Base-by-base conservation (phyloP, 2,888 invertebrate genomes). In the Eledone cirrhosa region DNA sequence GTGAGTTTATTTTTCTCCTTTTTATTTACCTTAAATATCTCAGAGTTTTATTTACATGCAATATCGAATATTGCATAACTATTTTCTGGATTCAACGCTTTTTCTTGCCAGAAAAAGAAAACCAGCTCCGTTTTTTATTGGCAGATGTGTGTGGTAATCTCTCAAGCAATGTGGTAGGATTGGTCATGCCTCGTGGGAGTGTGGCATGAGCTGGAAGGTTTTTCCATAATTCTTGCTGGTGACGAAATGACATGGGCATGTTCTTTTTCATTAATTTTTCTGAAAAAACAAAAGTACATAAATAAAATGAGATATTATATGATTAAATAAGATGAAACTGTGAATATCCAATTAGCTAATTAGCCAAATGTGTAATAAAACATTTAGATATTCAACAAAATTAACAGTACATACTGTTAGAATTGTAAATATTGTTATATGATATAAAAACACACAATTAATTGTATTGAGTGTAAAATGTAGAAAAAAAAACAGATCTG, bases 201-300 rank as follows among this genome's bases (percentile, higher is more conserved):
- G 76, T 76, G 27, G 76, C 76, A 48, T 76, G 76, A n/a, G 76
- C 76, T 22, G 76, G 76, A 76, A 76, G 47, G 29, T 76, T 76
- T 76, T 76, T 76, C 76, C 76, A 76, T 8, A 76, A n/a, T 76
- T 76, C 76, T 76, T 76, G 76, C 27, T 76, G 76, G 24, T 76
- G 48, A 48, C 76, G 76, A 76, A 76, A 76, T 48, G 76, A 76
- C 76, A 76, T 76, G 16, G 48, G 22, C 47, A 29, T 24, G 47
- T 47, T 76, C 19, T 76, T 76, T 48, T 76, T 76, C 48, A 76
- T n/a, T 76, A 48, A 47, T 76, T 76, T 76, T 76, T 76, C 76
- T 76, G 76, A 2, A 76, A 75, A 27, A 14, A 76, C 29, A 48
- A 76, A 76, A n/a, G n/a, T n/a, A n/a, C n/a, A n/a, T n/a, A n/a